Percentiles rank a stretch among this genome's conserved stretches.
Conservation (phyloP, 2,888 invertebrate species). For the Drosophila colorata region DNA sequence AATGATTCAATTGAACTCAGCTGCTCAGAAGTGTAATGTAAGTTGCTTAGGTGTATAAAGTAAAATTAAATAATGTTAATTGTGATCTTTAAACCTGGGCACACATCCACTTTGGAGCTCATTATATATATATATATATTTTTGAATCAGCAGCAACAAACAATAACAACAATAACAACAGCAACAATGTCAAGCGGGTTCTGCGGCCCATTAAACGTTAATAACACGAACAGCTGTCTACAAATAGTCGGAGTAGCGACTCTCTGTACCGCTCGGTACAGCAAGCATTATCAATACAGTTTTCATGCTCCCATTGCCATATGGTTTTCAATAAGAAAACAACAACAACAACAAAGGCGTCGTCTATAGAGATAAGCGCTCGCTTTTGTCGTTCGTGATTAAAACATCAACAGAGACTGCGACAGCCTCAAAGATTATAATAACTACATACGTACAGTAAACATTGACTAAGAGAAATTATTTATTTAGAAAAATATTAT, state of each 20-base stretch:
- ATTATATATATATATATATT: slow-evolving; percentile 7
- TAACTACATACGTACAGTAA: slow-evolving; percentile 40
- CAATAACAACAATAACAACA: slow-evolving; percentile 4
- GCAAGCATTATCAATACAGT: slow-evolving; percentile 41
- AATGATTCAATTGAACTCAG: background rate
- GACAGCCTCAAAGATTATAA: slow-evolving; percentile 27
- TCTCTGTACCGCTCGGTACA: slow-evolving; percentile 28
- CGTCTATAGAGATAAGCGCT: slow-evolving; percentile 45
- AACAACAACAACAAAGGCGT: slow-evolving; percentile 15
- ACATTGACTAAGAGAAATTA: background rate
- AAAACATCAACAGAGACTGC: slow-evolving; percentile 43
- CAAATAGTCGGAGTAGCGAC: slow-evolving; percentile 17
- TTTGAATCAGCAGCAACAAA: slow-evolving; percentile 6
- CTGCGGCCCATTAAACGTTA: slow-evolving; percentile 25
- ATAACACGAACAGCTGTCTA: slow-evolving; percentile 50
- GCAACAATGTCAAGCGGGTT: background rate
- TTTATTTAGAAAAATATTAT: no score
- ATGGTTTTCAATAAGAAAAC: slow-evolving; percentile 52
- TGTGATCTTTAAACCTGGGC: slow-evolving; percentile 32
- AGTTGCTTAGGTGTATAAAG: background rate
- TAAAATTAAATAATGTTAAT: slow-evolving; percentile 6
- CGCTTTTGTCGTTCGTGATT: slow-evolving; percentile 46
- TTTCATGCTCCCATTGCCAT: slow-evolving; percentile 50
- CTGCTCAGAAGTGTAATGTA: no score
- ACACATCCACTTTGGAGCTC: slow-evolving; percentile 6